Conservation (phyloP, 1,140 invertebrate genomes). For the Thrips palmi region DNA sequence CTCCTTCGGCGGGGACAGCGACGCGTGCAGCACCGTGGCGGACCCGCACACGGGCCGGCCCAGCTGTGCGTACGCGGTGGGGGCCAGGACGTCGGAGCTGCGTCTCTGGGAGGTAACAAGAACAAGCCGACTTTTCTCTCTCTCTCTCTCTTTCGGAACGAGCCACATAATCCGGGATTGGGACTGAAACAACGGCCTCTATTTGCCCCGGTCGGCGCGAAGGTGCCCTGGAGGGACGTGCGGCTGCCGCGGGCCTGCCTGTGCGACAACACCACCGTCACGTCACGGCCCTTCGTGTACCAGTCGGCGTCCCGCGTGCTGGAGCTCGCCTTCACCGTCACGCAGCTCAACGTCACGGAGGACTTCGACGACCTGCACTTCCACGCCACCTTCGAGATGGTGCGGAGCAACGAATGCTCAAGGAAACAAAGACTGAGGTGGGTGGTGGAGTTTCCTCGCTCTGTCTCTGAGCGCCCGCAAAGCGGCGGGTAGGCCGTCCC, state of each 20-base stretch:
- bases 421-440: slow-evolving; percentile 34
- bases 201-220: no score
- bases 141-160: no score
- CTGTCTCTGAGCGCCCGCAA: no score
- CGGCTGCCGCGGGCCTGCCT: slow-evolving; percentile 47
- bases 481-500: no score
- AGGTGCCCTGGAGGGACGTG: slow-evolving; percentile 36
- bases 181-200: no score
- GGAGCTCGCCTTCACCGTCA: slow-evolving; percentile 52
- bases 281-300: slow-evolving; percentile 43
- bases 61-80: slow-evolving; percentile 30
- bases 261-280: slow-evolving; percentile 48
- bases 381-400: slow-evolving; percentile 50
- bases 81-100: slow-evolving; percentile 33
- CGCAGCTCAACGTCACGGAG: slow-evolving; percentile 62
- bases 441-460: no score
- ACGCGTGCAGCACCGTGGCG: slow-evolving; percentile 40
- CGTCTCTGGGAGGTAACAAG: slow-evolving; percentile 43
- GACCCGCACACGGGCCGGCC: slow-evolving; percentile 42
- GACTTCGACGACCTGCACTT: slow-evolving; percentile 65
- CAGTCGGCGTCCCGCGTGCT: slow-evolving; percentile 38
- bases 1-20: slow-evolving; percentile 39
- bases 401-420: slow-evolving; percentile 41
- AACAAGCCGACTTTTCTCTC: no score
- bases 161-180: no score